Base-by-base conservation (phyloP, 2,797 vertebrate genomes). In the Poeciliopsis presidionis region DNA sequence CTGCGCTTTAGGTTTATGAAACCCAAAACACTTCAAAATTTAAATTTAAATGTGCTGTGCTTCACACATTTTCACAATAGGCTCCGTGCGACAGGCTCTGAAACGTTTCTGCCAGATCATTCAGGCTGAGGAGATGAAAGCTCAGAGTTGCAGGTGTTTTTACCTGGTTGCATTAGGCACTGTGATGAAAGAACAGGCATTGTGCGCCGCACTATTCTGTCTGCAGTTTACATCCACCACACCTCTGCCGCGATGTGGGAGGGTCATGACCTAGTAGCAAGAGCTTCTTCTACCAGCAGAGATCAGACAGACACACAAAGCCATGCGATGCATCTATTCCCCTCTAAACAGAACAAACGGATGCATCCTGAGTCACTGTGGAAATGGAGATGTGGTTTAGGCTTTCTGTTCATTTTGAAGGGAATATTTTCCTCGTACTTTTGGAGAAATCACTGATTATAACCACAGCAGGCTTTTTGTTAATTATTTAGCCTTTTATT, bases 231-330 rank as follows among this genome's bases (percentile, higher is more conserved):
- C 73, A 79, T 83, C 81, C 81, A 78, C 59, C 5, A 41, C 75
- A 80, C 53, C 39, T 55, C 70, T 67, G 45, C 16, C 53, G 61
- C 76, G 63, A 45, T 63, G 85, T 87, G 72, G 83, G 80, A 78
- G 83, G 90, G 87, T 90, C 87, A 82, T 46, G 87, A 88, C 85
- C 88, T 16, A 83, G 82, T 85, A 89, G 85, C 78, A 84, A 61
- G 87, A 90, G 63, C 86, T 83, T 33, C 82, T 76, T 82, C 85
- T 81, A 76, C 81, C 87, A 80, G 77, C 83, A 65, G 83, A 87
- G 82, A 91, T 87, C 88, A 89, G 78, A 87, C 81, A 85, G 46
- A 85, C 82, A 74, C 88, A 86, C 81, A 20, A 4, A 83, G 85
- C 82, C 69, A 1, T n/a, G 78, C 74, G 61, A 75, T 75, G 75